Percentiles rank a stretch among this genome's conserved stretches.
phyloP scores from a whole-genome alignment of 2,113 vertebrate genomes.

The Leptosomus discolor region DNA sequence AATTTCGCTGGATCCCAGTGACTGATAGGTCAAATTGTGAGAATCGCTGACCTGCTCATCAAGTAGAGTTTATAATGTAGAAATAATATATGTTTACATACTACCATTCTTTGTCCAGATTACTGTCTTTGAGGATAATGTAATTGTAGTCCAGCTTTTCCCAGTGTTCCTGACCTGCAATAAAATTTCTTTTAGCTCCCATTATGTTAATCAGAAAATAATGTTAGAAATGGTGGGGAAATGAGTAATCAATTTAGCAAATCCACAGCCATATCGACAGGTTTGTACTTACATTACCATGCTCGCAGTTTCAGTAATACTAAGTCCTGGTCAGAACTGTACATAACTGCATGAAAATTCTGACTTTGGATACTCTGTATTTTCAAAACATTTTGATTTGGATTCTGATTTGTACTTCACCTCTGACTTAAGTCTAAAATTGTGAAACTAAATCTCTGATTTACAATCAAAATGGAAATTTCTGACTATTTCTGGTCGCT shows the following conservation, averaged over 20 bases:
- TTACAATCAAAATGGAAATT: neutral
- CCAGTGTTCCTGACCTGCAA: neutral
- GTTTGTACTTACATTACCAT: neutral
- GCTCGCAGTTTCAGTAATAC: neutral
- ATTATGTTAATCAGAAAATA: neutral
- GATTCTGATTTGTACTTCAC: neutral
- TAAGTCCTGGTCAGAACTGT: neutral
- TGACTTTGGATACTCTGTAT: neutral
- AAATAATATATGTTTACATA: neutral
- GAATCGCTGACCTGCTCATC: neutral
- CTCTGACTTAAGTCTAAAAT: neutral
- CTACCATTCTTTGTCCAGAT: neutral
- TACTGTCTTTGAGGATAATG: neutral
- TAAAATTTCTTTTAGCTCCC: neutral
- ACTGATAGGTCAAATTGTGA: neutral
- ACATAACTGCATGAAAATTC: neutral
- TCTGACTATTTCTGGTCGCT: neutral
- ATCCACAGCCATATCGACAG: neutral
- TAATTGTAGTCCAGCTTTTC: neutral
- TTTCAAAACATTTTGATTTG: neutral
- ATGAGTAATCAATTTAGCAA: neutral
- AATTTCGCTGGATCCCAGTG: neutral
- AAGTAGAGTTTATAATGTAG: neutral
- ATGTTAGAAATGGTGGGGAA: neutral
- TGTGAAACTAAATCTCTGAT: neutral